Conservation (phyloP, 2,888 invertebrate species). For the Agrochola circellaris region DNA sequence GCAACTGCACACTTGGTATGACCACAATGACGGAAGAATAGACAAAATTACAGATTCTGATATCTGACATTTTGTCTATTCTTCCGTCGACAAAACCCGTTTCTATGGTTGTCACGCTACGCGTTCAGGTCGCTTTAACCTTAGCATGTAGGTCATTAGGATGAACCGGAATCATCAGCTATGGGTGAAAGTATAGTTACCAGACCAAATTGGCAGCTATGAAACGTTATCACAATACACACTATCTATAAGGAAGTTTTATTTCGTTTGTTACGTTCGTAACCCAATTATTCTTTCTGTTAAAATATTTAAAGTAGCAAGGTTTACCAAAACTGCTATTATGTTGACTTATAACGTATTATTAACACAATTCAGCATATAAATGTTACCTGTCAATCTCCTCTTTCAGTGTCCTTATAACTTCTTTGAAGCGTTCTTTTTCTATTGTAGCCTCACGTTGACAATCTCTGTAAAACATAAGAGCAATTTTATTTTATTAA, state of each 20-base stretch:
- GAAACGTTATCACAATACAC: no score
- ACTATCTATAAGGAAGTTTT: neutral
- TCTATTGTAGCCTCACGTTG: slow-evolving; percentile 88
- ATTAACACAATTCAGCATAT: neutral
- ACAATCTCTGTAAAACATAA: slow-evolving; percentile 79
- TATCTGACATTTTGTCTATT: no score
- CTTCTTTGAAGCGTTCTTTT: slow-evolving; percentile 88
- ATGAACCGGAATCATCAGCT: neutral
- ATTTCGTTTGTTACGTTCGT: neutral
- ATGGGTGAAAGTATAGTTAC: no score
- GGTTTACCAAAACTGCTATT: neutral
- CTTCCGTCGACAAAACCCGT: no score
- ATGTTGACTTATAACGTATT: neutral
- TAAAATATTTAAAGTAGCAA: neutral
- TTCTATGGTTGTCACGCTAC: no score
- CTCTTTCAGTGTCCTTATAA: slow-evolving; percentile 91
- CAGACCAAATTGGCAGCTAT: no score
- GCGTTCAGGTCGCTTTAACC: no score
- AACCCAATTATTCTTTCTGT: neutral
- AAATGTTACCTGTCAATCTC: slow-evolving; percentile 91
- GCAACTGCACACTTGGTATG: no score
- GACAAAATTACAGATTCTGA: no score
- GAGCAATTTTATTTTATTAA: neutral
- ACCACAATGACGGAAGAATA: no score
- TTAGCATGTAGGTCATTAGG: no score